Base-by-base conservation (phyloP, 1,140 invertebrate genomes). In the Drosophila simulans region DNA sequence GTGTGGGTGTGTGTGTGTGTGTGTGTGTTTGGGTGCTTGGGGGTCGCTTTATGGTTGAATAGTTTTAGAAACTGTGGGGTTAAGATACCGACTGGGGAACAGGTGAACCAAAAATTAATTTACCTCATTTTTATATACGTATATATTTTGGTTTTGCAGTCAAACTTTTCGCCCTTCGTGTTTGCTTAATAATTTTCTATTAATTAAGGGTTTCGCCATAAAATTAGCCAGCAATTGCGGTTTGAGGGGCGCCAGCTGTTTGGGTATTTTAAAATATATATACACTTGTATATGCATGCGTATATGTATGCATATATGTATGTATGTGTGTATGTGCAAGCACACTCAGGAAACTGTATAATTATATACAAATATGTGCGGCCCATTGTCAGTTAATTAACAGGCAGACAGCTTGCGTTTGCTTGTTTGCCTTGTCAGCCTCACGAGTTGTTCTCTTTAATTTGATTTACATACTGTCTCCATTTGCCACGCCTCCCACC, bases 171-270 rank as follows among this genome's bases (percentile, higher is more conserved):
- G 4, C 46, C 56, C 25, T 17, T 20, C 27, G 65, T 76, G 66
- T 79, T 82, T 76, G 78, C 83, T 57, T 77, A 74, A 90, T 89
- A 77, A 89, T 89, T 77, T 84, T 85, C 76, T 89, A 91, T 91
- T 91, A 91, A 91, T 91, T 91, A 91, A 85, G 27, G 20, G 13
- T 15, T 25, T 55, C 75, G 80, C 80, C 85, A 86, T 86, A 75
- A 91, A 83, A 91, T 89, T 84, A 79, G 88, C 88, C 91, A 89
- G 74, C 82, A 90, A 75, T 86, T 88, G 79, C 71, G 71, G 76
- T 59, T 42, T 22, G 13, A 5, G 3, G 22, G 7, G 31, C 57
- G 51, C 20, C 76, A 66, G 64, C 57, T 71, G 64, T 48, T 49
- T 70, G 46, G 13, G 20, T 39, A 22, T 40, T 40, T 56, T 69